These are phyloP conservation scores for Zaprionus lachaisei DNA, from an alignment of 1,140 invertebrate genomes.

Conservation along the genomic window DNA sequence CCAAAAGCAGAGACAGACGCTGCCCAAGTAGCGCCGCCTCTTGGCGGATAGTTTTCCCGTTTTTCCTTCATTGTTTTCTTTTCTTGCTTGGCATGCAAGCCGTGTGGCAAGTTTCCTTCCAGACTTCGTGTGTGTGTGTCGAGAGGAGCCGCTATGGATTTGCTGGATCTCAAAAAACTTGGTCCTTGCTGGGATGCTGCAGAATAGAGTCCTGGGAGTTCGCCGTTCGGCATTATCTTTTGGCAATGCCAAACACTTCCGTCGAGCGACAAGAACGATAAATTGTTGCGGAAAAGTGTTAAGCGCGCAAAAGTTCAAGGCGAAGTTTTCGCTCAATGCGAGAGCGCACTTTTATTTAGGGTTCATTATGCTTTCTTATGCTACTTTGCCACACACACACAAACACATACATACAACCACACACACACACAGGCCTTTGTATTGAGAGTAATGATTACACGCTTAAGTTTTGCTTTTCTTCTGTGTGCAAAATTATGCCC, in stretches of 20 bases:
- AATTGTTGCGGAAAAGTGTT: constrained; percentile 73
- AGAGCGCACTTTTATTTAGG: constrained; percentile 67
- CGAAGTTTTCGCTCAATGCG: constrained; percentile 57
- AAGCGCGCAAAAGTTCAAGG: constrained; percentile 65
- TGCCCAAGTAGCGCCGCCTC: constrained; percentile 21
- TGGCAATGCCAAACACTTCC: constrained; percentile 72
- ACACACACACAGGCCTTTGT: constrained; percentile 26
- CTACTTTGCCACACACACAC: constrained; percentile 9
- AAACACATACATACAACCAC: neutral
- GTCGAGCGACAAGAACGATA: constrained; percentile 63
- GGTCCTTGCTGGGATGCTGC: constrained; percentile 43
- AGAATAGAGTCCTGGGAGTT: constrained; percentile 15
- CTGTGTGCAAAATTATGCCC: constrained; percentile 53
- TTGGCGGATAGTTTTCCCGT: constrained; percentile 48
- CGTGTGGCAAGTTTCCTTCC: constrained; percentile 41
- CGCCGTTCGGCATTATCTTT: constrained; percentile 53
- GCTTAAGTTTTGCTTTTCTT: constrained; percentile 58
- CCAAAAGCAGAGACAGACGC: constrained; percentile 23
- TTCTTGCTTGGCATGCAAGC: constrained; percentile 51
- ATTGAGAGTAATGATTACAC: constrained; percentile 67
- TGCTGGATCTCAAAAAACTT: constrained; percentile 57
- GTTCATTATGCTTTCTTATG: constrained; percentile 65
- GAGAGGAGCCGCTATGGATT: constrained; percentile 45
- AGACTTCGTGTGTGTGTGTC: neutral
- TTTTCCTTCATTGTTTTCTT: constrained; percentile 4